Conservation (phyloP, 1,140 invertebrate genomes). For the Drosophila repletoides region DNA sequence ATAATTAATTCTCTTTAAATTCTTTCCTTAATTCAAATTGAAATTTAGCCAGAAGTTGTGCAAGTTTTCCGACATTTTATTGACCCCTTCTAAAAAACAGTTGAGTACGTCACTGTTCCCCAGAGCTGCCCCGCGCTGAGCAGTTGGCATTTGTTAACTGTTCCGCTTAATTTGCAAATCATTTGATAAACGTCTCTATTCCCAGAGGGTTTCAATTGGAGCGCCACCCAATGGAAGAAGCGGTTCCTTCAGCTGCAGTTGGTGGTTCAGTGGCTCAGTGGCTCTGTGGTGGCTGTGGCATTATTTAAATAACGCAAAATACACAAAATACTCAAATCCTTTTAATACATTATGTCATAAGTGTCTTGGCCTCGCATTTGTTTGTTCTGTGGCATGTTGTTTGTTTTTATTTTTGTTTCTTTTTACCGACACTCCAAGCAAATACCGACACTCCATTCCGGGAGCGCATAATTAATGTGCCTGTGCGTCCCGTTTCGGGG, state of each 20-base stretch:
- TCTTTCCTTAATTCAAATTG: too few relatives aligned
- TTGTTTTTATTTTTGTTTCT: slow-evolving; percentile 35
- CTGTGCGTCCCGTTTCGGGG: slow-evolving; percentile 11
- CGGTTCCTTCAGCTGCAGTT: slow-evolving; percentile 13
- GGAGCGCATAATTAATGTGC: slow-evolving; percentile 71
- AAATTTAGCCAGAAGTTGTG: too few relatives aligned
- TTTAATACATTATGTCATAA: slow-evolving; percentile 63
- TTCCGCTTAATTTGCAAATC: slow-evolving; percentile 53
- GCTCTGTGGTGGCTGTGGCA: slow-evolving; percentile 31
- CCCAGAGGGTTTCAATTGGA: neutral
- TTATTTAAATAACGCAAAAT: slow-evolving; percentile 40
- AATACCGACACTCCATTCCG: too few relatives aligned
- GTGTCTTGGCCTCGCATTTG: slow-evolving; percentile 52
- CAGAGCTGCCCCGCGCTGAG: slow-evolving; percentile 24
- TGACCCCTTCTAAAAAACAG: too few relatives aligned
- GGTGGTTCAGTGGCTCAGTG: slow-evolving; percentile 2
- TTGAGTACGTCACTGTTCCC: too few relatives aligned
- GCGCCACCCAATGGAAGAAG: neutral
- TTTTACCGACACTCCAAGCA: slow-evolving; percentile 20
- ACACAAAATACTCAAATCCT: slow-evolving; percentile 68
- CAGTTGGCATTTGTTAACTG: slow-evolving; percentile 38
- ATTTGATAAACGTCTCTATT: slow-evolving; percentile 43
- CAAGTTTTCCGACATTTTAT: too few relatives aligned
- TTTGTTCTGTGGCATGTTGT: slow-evolving; percentile 34
- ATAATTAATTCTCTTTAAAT: too few relatives aligned